phyloP scores from a whole-genome alignment of 2,113 vertebrate genomes.

The Cottus gobio region DNA sequence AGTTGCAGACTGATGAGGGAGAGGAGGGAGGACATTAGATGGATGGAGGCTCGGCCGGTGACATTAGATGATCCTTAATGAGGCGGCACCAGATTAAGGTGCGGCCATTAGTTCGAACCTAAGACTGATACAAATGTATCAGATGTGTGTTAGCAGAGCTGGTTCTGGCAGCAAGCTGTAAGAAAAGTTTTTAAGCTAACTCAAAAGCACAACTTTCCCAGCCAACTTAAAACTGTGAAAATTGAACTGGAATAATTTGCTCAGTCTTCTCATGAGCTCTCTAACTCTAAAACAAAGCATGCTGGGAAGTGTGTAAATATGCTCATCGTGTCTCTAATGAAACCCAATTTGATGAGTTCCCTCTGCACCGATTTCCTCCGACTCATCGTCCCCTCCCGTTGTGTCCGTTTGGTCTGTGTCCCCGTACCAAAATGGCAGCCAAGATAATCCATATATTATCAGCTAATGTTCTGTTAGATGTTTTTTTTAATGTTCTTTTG shows the following conservation, averaged over 20 bases:
- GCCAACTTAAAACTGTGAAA: neutral
- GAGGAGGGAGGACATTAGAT: constrained; percentile 11
- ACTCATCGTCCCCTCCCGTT: neutral
- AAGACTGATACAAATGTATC: neutral
- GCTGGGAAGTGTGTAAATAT: neutral
- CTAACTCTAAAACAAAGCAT: neutral
- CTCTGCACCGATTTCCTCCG: neutral
- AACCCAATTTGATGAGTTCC: neutral
- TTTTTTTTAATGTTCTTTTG: neutral
- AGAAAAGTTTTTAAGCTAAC: neutral
- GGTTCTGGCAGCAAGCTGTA: no score
- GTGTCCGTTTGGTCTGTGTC: neutral
- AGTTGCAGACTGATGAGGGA: constrained; percentile 17
- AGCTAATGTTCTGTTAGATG: neutral
- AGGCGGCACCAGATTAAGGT: constrained; percentile 15
- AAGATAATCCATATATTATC: neutral
- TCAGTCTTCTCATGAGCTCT: neutral
- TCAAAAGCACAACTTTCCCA: neutral
- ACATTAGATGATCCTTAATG: constrained; percentile 12
- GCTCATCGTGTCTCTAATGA: neutral
- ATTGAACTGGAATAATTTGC: neutral
- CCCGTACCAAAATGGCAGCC: neutral
- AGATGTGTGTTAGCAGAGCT: neutral
- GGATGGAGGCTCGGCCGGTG: constrained; percentile 5
- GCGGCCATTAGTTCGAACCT: neutral